Percentiles rank a stretch among this genome's conserved stretches.
phyloP scores from a whole-genome alignment of 2,113 vertebrate genomes.

The Eonycteris spelaea region DNA sequence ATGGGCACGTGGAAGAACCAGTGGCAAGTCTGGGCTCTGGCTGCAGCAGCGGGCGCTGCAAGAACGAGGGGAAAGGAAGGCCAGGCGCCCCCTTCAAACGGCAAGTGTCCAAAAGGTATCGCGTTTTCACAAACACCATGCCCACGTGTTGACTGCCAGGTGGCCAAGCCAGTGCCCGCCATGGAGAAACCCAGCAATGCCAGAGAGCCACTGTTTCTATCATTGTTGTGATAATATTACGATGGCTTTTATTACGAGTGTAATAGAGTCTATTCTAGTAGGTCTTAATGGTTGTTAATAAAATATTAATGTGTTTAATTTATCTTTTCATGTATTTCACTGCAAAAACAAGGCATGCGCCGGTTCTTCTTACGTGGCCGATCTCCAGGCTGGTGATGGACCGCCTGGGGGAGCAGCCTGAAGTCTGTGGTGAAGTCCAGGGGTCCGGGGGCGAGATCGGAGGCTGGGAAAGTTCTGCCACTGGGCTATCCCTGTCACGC shows the following conservation, averaged over 20 bases:
- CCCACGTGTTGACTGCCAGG: accelerated
- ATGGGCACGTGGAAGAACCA: accelerated
- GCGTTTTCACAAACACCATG: accelerated
- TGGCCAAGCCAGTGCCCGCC: accelerated
- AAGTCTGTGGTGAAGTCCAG: not conserved
- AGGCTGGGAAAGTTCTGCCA: too few species aligned
- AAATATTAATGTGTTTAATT: constrained; percentile 74
- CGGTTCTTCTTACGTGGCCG: not conserved
- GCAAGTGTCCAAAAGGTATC: accelerated
- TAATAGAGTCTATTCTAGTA: constrained; percentile 58
- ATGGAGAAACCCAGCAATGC: not conserved
- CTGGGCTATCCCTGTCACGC: not conserved
- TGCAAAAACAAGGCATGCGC: constrained; percentile 16
- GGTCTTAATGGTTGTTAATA: constrained; percentile 65
- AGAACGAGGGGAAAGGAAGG: not conserved
- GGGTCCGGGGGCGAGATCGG: not conserved
- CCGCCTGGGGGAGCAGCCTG: not conserved
- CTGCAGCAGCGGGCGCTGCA: accelerated
- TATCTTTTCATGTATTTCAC: constrained; percentile 70
- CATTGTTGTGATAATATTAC: constrained; percentile 21
- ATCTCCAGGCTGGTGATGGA: not conserved
- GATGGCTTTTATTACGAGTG: constrained; percentile 31
- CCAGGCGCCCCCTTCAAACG: not conserved
- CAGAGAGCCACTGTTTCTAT: constrained; percentile 44
- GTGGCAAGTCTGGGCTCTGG: accelerated